phyloP scores from a whole-genome alignment of 2,888 invertebrate genomes.

The Pseudococcus viburni region DNA sequence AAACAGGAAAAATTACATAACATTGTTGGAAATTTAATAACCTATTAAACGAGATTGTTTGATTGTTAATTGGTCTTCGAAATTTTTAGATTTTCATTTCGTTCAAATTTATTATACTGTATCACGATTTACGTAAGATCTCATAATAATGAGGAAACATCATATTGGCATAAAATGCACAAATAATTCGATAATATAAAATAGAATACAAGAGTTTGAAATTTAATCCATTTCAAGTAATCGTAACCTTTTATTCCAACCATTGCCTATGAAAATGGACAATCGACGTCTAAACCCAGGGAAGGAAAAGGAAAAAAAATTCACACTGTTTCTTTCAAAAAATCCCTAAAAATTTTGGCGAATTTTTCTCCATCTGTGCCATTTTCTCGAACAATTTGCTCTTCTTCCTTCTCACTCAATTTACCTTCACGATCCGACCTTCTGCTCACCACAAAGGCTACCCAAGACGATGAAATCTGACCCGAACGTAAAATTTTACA shows the following conservation, averaged over 20 bases:
- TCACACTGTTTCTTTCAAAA: too few species aligned
- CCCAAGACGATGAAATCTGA: slow-evolving; percentile 3
- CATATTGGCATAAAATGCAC: too few species aligned
- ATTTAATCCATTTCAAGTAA: too few species aligned
- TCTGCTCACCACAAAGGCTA: background rate
- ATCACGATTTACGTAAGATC: slow-evolving; percentile 38
- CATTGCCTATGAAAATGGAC: too few species aligned
- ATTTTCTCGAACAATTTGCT: too few species aligned
- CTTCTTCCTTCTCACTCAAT: background rate
- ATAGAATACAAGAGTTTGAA: too few species aligned
- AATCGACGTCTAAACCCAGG: too few species aligned
- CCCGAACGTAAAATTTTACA: slow-evolving; percentile 68
- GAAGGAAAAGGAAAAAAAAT: too few species aligned
- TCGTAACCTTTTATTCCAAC: too few species aligned
- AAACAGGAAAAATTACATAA: slow-evolving; percentile 39
- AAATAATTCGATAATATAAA: background rate
- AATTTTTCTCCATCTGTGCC: too few species aligned
- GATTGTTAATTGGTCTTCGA: background rate
- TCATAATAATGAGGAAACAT: slow-evolving; percentile 42
- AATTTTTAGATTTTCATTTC: slow-evolving; percentile 44
- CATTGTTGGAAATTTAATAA: slow-evolving; percentile 25
- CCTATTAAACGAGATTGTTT: slow-evolving; percentile 33
- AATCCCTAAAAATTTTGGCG: too few species aligned
- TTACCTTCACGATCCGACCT: too few species aligned
- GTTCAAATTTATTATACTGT: slow-evolving; percentile 42